These are phyloP conservation scores for Cheilosia variabilis DNA, from an alignment of 2,888 invertebrate genomes.

Conservation along the genomic window DNA sequence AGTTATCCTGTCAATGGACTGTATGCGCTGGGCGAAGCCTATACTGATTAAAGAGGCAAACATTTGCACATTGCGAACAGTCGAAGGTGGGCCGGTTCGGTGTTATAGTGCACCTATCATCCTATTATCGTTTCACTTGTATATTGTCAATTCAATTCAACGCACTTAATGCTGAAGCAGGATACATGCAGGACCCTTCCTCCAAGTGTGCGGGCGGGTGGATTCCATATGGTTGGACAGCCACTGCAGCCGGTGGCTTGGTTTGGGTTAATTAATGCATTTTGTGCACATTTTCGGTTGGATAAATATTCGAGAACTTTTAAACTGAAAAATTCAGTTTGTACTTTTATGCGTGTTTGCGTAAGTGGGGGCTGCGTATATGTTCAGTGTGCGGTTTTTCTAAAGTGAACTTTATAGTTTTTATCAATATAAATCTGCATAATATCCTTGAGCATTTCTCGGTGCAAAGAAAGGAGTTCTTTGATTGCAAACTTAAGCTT, in stretches of 20 bases:
- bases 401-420: no score
- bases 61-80: slow-evolving; percentile 26
- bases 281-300: background rate
- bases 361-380: background rate
- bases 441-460: no score
- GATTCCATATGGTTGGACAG: background rate
- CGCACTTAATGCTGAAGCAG: slow-evolving; percentile 35
- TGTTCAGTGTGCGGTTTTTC: no score
- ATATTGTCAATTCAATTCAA: slow-evolving; percentile 66
- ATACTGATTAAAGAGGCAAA: slow-evolving; percentile 60
- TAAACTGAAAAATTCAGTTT: background rate
- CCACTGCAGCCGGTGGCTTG: background rate
- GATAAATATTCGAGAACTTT: background rate
- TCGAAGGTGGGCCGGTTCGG: background rate
- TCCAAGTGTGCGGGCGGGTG: slow-evolving; percentile 2
- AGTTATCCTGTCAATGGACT: slow-evolving; percentile 30
- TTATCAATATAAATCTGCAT: no score
- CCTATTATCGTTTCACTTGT: slow-evolving; percentile 30
- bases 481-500: no score
- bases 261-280: background rate
- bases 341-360: no score
- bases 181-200: slow-evolving; percentile 33
- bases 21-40: background rate
- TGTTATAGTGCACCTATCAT: background rate
- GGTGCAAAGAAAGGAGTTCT: no score